Base-by-base conservation (phyloP, 1,140 invertebrate species). In the Bombus polaris region DNA sequence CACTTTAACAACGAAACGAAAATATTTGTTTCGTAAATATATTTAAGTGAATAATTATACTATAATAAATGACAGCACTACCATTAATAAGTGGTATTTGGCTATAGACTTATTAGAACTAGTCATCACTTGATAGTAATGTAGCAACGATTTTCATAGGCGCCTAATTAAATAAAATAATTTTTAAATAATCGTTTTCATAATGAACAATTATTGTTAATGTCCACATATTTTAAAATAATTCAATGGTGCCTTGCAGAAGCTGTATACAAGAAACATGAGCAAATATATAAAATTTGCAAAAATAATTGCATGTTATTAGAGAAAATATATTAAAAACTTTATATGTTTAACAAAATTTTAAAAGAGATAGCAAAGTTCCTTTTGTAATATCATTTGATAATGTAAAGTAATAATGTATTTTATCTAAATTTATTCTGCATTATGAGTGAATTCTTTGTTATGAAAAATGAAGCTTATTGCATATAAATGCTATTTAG, bases 191-290 rank as follows among this genome's bases (percentile, higher is more conserved):
- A 57, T 72, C n/a, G 72, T 72, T 83, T 70, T 83, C 42, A 72
- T 65, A 57, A 32, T 39, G 35, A 37, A 47, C 68, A 37, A 59
- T 83, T 44, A 83, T 75, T 83, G n/a, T 78, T 79, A 85, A 68
- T 44, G 35, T 83, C 39, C 85, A 81, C 47, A 79, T 88, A 87
- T 87, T 73, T 62, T 81, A 42, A 72, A 84, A 53, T 22, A 84
- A 88, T 66, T 87, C 57, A 87, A 88, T 70, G 72, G 87, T 88
- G 87, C 87, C 87, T 88, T 88, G 81, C 76, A 71, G 47, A 75
- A 80, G 53, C 68, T 85, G 76, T 87, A 81, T 84, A 83, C 37
- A 77, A 83, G 22, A 77, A 66, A 68, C 39, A 59, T 59, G 28
- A 81, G n/a, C 65, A 68, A 66, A 87, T 83, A 39, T 62, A 86